Evolutionary conservation across 2,113 vertebrate genomes (phyloP).

Genomic region (Strix aluco): DNA sequence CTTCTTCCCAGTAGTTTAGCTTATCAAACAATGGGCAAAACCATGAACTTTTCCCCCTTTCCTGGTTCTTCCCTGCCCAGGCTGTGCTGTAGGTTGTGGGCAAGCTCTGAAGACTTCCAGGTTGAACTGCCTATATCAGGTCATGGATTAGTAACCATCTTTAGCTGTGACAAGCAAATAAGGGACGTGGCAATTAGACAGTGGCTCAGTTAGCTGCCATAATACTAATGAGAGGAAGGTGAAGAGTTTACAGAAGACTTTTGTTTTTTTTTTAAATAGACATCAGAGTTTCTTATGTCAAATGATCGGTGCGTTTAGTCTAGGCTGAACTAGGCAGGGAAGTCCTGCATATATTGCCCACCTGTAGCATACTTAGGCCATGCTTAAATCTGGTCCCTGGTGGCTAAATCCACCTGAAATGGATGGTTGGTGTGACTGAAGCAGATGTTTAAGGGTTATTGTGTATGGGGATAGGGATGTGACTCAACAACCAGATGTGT

Average conservation of each 20-base stretch:
- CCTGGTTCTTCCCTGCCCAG: neutral
- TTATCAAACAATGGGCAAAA: neutral
- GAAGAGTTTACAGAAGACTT: neutral
- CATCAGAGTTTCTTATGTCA: neutral
- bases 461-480: neutral
- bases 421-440: neutral
- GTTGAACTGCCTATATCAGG: accelerated
- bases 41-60: neutral
- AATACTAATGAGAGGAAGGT: neutral
- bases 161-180: neutral
- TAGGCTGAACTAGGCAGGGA: neutral
- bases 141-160: neutral
- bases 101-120: neutral
- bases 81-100: neutral
- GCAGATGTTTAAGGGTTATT: neutral
- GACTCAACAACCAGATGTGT: neutral
- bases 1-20: neutral
- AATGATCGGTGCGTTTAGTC: neutral
- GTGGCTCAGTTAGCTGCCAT: neutral
- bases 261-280: neutral
- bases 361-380: neutral
- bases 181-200: neutral
- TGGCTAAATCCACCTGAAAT: neutral
- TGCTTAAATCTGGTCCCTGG: neutral
- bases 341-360: neutral